Evolutionary conservation across 2,797 vertebrate species (phyloP).

Genomic region (Halcyon badia): DNA sequence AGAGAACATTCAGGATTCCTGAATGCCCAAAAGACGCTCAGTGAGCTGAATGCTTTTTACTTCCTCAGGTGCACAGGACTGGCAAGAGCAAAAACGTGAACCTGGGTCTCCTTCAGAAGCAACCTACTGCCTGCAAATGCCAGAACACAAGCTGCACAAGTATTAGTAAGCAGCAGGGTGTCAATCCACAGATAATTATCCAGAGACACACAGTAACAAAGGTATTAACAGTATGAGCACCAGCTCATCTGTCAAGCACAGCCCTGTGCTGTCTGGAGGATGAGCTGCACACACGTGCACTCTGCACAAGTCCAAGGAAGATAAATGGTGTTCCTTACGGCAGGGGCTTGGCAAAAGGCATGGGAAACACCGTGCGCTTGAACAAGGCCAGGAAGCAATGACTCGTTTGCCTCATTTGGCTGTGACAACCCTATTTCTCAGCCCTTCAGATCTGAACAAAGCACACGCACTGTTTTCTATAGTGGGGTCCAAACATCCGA

Average conservation of each 20-base stretch:
- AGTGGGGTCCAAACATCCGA: neutral
- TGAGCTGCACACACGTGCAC: neutral
- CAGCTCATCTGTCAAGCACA: neutral
- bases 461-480: rapidly evolving
- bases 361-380: neutral
- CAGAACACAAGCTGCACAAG: neutral
- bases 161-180: neutral
- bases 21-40: neutral
- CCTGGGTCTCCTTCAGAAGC: neutral
- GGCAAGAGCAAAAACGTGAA: neutral
- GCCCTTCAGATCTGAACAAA: neutral
- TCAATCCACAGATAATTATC: neutral
- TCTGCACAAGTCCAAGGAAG: neutral
- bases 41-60: neutral
- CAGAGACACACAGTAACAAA: neutral
- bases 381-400: neutral
- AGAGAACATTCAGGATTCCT: neutral
- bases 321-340: neutral
- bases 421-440: neutral
- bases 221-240: neutral
- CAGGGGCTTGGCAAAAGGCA: neutral
- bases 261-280: neutral
- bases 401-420: neutral
- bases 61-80: neutral
- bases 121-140: neutral